Evolutionary conservation across 2,113 vertebrate genomes (phyloP).

Genomic region (Phyllostomus hastatus): DNA sequence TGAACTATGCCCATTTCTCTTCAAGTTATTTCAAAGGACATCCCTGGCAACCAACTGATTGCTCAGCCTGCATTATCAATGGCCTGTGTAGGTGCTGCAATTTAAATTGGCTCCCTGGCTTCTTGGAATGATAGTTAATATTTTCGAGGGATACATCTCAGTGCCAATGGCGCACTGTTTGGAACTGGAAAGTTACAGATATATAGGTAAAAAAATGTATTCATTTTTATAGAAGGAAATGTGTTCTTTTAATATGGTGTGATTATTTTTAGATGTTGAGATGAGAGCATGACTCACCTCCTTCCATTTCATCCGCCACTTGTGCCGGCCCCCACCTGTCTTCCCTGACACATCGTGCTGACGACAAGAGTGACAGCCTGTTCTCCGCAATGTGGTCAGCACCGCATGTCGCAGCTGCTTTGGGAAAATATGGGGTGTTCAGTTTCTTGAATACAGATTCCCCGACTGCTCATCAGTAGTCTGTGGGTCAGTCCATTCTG

Average conservation of each 20-base stretch:
- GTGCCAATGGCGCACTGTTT: conserved; percentile 41
- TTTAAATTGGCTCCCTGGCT: conserved; percentile 62
- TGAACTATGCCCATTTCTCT: conserved; percentile 50
- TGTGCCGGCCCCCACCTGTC: conserved; percentile 64
- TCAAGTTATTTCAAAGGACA: conserved; percentile 63
- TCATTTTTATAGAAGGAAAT: conserved; percentile 73
- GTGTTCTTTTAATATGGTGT: conserved; percentile 73
- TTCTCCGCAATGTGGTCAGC: conserved; percentile 51
- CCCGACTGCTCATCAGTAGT: background rate
- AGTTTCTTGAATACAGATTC: background rate
- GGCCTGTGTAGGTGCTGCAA: background rate
- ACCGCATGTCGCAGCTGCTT: background rate
- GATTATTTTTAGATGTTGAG: conserved; percentile 75
- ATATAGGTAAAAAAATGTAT: conserved; percentile 63
- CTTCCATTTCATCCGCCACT: conserved; percentile 63
- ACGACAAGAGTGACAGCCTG: conserved; percentile 56
- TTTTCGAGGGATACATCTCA: conserved; percentile 46
- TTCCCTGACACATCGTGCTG: conserved; percentile 53
- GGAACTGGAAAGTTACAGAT: conserved; percentile 73
- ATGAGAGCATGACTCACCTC: conserved; percentile 73
- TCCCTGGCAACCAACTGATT: conserved; percentile 11
- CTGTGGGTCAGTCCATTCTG: background rate
- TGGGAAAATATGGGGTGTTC: background rate
- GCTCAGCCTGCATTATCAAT: conserved; percentile 17
- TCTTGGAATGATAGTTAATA: conserved; percentile 46